Evolutionary conservation across 2,113 vertebrate genomes (phyloP).

Genomic region (Cyanocitta stelleri): DNA sequence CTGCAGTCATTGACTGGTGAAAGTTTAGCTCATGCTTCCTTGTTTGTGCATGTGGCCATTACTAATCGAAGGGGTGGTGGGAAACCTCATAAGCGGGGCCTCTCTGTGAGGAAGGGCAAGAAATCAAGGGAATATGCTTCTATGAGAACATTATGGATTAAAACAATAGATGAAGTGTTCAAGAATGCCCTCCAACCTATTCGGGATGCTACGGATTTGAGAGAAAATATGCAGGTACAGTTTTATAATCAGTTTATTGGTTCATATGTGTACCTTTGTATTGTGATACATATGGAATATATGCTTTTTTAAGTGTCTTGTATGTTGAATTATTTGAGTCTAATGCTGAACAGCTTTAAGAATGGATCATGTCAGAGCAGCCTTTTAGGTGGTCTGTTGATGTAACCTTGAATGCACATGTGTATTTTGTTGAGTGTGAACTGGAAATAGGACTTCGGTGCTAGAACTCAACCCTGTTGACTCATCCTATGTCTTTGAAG

Average conservation of each 20-base stretch:
- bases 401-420: neutral
- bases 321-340: neutral
- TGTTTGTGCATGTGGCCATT: conserved; percentile 96
- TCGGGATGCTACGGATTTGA: conserved; percentile 91
- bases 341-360: neutral
- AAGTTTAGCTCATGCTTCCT: conserved; percentile 83
- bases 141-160: conserved; percentile 92
- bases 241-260: neutral
- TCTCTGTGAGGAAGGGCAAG: conserved; percentile 94
- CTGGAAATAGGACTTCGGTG: neutral
- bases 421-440: neutral
- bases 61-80: conserved; percentile 96
- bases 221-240: conserved; percentile 97
- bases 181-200: conserved; percentile 89
- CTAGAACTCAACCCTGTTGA: neutral
- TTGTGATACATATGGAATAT: neutral
- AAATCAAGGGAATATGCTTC: conserved; percentile 90
- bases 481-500: neutral
- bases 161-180: conserved; percentile 92
- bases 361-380: neutral
- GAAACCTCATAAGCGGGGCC: conserved; percentile 93
- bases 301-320: neutral
- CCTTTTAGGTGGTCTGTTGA: neutral
- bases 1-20: conserved; percentile 94
- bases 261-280: neutral